These are phyloP conservation scores for Grapholita molesta DNA, from an alignment of 1,140 invertebrate species.

Conservation along the genomic window DNA sequence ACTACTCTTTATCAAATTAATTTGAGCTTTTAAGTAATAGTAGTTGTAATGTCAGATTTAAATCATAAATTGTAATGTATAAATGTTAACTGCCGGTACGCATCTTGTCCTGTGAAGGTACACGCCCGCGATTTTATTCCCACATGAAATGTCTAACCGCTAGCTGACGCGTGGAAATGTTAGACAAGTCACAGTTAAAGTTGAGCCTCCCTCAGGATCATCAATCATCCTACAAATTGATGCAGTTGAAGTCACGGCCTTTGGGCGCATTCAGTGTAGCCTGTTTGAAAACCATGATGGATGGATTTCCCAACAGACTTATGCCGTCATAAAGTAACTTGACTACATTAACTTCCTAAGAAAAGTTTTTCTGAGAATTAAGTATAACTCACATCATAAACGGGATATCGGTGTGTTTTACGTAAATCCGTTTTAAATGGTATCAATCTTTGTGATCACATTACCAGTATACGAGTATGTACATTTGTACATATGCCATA, in stretches of 20 bases:
- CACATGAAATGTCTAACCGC: neutral
- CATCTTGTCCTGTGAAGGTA: no score
- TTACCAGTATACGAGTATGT: no score
- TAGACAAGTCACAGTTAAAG: constrained; percentile 3
- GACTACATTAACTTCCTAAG: neutral
- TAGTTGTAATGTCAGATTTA: no score
- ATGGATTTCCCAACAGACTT: neutral
- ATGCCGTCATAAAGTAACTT: neutral
- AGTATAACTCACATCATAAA: neutral
- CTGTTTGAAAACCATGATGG: neutral
- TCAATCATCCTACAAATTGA: constrained; percentile 10
- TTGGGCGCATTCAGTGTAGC: neutral
- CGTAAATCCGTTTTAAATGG: no score
- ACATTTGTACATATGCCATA: no score
- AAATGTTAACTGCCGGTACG: no score
- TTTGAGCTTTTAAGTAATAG: no score
- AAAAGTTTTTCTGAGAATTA: neutral
- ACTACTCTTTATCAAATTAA: no score
- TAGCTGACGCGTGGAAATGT: neutral
- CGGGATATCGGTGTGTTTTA: no score
- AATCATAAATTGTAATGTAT: no score
- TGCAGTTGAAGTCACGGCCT: constrained; percentile 3
- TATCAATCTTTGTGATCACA: no score
- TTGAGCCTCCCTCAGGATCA: constrained; percentile 1
- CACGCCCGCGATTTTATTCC: neutral